Evolutionary conservation across 2,797 vertebrate species (phyloP).

Genomic region (Myotis vivesi): DNA sequence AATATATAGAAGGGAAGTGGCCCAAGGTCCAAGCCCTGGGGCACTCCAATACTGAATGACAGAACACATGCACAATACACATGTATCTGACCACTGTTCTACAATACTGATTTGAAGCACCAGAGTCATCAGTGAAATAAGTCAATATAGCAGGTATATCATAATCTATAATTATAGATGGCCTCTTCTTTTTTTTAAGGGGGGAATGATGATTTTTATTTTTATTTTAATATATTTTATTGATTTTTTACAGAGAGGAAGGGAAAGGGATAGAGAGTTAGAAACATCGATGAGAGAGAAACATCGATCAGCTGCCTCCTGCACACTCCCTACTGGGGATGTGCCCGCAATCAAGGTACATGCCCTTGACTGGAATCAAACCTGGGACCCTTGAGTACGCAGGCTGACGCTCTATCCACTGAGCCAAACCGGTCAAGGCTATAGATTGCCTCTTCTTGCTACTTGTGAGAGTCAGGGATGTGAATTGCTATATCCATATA

Average conservation of each 20-base stretch:
- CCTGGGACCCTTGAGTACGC: too few species aligned
- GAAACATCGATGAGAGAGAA: too few species aligned
- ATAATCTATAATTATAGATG: neutral
- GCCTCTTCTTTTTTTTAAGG: neutral
- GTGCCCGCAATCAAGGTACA: too few species aligned
- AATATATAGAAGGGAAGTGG: neutral
- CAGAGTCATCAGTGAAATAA: neutral
- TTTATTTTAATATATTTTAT: too few species aligned
- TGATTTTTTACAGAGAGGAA: too few species aligned
- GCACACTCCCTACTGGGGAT: too few species aligned
- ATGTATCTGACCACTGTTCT: neutral
- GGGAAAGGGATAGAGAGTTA: too few species aligned
- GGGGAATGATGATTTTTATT: too few species aligned
- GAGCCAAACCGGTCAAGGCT: too few species aligned
- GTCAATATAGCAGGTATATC: neutral
- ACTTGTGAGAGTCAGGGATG: neutral
- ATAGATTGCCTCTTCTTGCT: neutral
- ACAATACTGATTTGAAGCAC: neutral
- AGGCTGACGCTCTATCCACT: too few species aligned
- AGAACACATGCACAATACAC: neutral
- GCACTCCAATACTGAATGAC: neutral
- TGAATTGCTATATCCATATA: neutral
- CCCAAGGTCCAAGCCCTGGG: neutral
- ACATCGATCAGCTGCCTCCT: too few species aligned
- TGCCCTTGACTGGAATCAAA: too few species aligned